Evolutionary conservation across 2,797 vertebrate species (phyloP), one percentile per base, ranked within the genome.

Genomic region (Botia almorhae): DNA sequence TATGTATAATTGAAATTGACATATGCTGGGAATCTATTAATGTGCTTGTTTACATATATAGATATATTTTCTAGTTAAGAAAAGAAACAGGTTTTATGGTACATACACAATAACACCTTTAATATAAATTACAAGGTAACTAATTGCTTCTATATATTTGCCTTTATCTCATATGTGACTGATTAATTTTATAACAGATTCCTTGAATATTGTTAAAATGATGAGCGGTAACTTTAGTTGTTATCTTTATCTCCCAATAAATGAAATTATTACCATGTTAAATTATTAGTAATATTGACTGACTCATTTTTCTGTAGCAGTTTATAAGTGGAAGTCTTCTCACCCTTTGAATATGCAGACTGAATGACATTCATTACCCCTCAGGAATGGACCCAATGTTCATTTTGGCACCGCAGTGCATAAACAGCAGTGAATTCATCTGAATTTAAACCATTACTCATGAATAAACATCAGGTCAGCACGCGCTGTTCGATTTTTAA

Each of bases 391-490:
- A 67, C 75, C 29, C 61, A 50, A 60, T 71, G 72, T 81, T 68
- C 43, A 56, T 53, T 60, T 60, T 55, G 67, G 17, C 61, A 70
- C 64, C 0, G 48, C 64, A 3, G 33, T 69, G 70, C 69, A 78
- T 74, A 74, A 80, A 82, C 39, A 73, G 16, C 19, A 0, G 76
- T 43, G 68, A 82, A 60, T 82, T 72, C 67, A 73, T 79, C 64
- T 53, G 26, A 74, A 74, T 79, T 79, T 69, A 69, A 74, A 64
- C 48, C 46, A 78, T 50, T 74, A 68, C 43, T 69, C 39, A 6
- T 79, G 71, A 78, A 78, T 69, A 74, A 68, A 79, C 71, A 79
- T 74, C 23, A 79, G 76, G 64, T 69, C 63, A 61, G 48, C 16
- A 19, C 33, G 63, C 29, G 71, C 48, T 8, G 50, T 55, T 77